Evolutionary conservation across 2,113 vertebrate genomes (phyloP).

Genomic region (Python bivittatus): DNA sequence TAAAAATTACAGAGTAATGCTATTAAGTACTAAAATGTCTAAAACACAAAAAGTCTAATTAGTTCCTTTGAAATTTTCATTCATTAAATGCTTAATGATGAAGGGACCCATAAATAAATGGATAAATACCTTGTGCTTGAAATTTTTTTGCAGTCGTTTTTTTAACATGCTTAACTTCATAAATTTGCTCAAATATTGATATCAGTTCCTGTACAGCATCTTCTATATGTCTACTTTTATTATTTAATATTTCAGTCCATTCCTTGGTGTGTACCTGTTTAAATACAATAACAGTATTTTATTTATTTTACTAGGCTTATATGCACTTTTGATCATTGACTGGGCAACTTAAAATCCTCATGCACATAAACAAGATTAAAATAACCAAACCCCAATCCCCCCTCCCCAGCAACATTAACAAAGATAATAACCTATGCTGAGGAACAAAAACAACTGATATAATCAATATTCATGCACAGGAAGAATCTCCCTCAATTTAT

Average conservation of each 20-base stretch:
- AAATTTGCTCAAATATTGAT: constrained; percentile 71
- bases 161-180: constrained; percentile 63
- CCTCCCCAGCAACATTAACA: not conserved
- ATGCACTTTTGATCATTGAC: not conserved
- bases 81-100: not conserved
- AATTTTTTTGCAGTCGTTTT: constrained; percentile 27
- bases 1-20: not conserved
- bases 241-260: constrained; percentile 72
- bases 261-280: constrained; percentile 73
- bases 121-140: constrained; percentile 57
- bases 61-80: not conserved
- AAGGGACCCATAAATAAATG: not conserved
- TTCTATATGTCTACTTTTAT: constrained; percentile 76
- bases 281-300: constrained; percentile 13
- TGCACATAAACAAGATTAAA: not conserved
- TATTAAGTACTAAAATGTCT: not conserved
- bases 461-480: not conserved
- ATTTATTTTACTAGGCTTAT: not conserved
- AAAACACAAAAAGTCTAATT: not conserved
- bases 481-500: not conserved
- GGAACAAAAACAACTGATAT: not conserved
- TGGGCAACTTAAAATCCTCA: not conserved
- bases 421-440: not conserved
- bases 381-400: not conserved
- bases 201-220: constrained; percentile 77